phyloP scores from a whole-genome alignment of 2,888 invertebrate species.

The Embidobia sp. region DNA sequence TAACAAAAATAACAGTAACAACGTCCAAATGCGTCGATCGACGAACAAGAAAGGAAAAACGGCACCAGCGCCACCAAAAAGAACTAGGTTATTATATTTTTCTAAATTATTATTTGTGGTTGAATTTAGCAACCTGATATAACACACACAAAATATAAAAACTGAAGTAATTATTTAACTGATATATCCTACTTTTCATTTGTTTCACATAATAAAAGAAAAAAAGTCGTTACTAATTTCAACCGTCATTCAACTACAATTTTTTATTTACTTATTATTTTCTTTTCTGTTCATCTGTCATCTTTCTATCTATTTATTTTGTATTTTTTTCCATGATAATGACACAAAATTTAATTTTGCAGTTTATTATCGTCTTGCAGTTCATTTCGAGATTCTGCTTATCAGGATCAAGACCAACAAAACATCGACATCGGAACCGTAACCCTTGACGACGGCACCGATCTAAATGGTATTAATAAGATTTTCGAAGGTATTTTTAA shows the following conservation, averaged over 20 bases:
- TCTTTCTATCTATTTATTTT: conserved; percentile 12
- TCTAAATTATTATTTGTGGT: not conserved
- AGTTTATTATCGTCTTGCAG: conserved; percentile 91
- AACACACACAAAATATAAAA: too few relatives aligned
- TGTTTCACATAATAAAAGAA: too few relatives aligned
- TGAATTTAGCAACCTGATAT: too few relatives aligned
- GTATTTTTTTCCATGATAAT: conserved; percentile 38
- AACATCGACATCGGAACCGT: conserved; percentile 82
- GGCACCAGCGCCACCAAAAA: conserved; percentile 97
- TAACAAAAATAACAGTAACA: conserved; percentile 84
- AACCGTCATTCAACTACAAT: not conserved
- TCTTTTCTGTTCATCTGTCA: conserved; percentile 13
- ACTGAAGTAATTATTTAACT: too few relatives aligned
- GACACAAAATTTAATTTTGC: conserved; percentile 75
- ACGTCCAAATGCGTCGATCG: conserved; percentile 92
- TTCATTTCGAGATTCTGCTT: conserved; percentile 92
- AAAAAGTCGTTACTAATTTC: not conserved
- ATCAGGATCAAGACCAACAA: conserved; percentile 85
- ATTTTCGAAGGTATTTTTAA: conserved; percentile 83
- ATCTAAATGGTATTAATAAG: conserved; percentile 83
- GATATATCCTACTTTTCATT: too few relatives aligned
- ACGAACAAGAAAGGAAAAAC: conserved; percentile 95
- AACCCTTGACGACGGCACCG: conserved; percentile 83
- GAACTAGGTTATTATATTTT: conserved; percentile 88
- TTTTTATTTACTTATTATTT: conserved; percentile 30